A percentile compares a stretch with the other conserved stretches of the same genome.
These are phyloP conservation scores for Lottia gigantea DNA, from an alignment of 2,888 invertebrate species.

Conservation along the genomic window DNA sequence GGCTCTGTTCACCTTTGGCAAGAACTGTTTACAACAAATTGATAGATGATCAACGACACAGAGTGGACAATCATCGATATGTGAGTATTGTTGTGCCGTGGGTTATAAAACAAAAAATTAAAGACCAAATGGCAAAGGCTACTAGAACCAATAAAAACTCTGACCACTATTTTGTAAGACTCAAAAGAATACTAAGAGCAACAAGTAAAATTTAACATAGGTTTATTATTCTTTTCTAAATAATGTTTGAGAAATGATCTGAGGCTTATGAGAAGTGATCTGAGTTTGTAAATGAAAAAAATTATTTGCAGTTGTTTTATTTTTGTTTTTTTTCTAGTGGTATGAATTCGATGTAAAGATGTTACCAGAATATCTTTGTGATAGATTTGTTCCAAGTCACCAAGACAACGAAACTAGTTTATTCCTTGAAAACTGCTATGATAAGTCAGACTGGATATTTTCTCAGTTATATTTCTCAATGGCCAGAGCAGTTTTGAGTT, in stretches of 20 bases:
- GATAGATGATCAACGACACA: slow-evolving; percentile 50
- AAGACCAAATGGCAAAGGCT: too few relatives aligned
- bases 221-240: too few relatives aligned
- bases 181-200: too few relatives aligned
- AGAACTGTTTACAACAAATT: slow-evolving; percentile 50
- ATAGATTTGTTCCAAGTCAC: slow-evolving; percentile 53
- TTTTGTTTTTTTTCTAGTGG: slow-evolving; percentile 54
- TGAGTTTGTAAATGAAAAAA: too few relatives aligned
- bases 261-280: too few relatives aligned
- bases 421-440: slow-evolving; percentile 80
- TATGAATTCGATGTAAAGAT: slow-evolving; percentile 50
- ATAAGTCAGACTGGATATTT: slow-evolving; percentile 86
- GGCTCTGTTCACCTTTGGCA: slow-evolving; percentile 62
- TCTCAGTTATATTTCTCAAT: slow-evolving; percentile 91
- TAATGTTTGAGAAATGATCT: too few relatives aligned
- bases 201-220: too few relatives aligned
- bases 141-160: too few relatives aligned
- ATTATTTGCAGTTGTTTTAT: too few relatives aligned
- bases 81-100: too few relatives aligned
- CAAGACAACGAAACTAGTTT: slow-evolving; percentile 80
- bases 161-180: too few relatives aligned
- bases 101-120: too few relatives aligned
- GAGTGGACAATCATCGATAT: slow-evolving; percentile 47
- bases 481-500: slow-evolving; percentile 84
- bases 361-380: slow-evolving; percentile 49